Percentiles rank a stretch among this genome's conserved stretches.
Evolutionary conservation across 2,797 vertebrate species (phyloP).

Genomic region (Silurus aristotelis): DNA sequence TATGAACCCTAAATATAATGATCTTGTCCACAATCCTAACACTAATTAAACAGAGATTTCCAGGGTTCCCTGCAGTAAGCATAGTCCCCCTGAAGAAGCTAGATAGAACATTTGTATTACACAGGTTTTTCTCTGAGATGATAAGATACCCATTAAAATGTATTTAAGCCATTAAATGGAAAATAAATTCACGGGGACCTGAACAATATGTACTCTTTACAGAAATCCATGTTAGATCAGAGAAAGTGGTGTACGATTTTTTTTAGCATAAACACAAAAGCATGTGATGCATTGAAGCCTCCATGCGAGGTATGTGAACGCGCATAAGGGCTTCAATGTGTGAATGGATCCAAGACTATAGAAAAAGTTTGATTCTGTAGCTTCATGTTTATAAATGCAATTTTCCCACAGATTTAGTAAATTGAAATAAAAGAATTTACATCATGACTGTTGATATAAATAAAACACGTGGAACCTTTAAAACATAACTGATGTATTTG

Average conservation of each 20-base stretch:
- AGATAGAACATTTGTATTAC: background rate
- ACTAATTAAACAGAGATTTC: background rate
- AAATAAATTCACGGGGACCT: background rate
- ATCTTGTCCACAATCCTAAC: background rate
- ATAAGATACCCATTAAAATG: background rate
- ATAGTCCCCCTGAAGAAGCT: background rate
- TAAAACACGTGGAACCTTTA: background rate
- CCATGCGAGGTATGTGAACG: background rate
- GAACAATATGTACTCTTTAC: background rate
- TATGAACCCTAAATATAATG: background rate
- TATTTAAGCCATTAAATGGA: background rate
- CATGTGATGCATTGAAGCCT: background rate
- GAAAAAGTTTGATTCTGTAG: background rate
- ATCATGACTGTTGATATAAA: background rate
- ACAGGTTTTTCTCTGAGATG: background rate
- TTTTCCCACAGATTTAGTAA: background rate
- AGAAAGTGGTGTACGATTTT: background rate
- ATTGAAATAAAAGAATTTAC: background rate
- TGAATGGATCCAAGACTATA: background rate
- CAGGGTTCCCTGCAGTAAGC: background rate
- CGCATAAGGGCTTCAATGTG: background rate
- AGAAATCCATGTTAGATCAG: background rate
- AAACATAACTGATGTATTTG: background rate
- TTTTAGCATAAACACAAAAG: background rate
- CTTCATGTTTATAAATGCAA: background rate